These are phyloP conservation scores for Silurus aristotelis DNA, from an alignment of 2,797 vertebrate species.

Conservation along the genomic window DNA sequence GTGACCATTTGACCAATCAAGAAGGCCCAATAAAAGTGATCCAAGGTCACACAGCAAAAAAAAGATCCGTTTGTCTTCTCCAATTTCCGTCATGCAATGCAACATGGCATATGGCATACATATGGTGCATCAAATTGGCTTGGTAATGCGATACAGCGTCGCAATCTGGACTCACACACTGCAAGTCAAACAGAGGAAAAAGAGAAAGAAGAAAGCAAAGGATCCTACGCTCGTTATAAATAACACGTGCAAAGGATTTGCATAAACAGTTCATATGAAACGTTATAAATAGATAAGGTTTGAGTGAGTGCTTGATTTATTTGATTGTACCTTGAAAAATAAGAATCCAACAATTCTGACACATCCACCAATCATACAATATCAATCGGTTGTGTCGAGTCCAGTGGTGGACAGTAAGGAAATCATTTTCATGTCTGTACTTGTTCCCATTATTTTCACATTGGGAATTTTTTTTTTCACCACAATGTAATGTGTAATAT, in stretches of 20 bases:
- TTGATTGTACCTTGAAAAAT: not conserved
- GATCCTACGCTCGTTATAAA: not conserved
- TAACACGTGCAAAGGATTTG: not conserved
- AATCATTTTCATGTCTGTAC: too few relatives aligned
- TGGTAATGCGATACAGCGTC: not conserved
- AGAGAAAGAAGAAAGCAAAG: not conserved
- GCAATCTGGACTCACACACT: slow-evolving; percentile 9
- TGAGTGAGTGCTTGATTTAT: not conserved
- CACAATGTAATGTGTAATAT: too few relatives aligned
- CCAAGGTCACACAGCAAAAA: not conserved
- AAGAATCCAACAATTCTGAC: not conserved
- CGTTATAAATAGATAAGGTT: not conserved
- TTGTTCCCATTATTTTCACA: too few relatives aligned
- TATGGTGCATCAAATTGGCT: slow-evolving; percentile 18
- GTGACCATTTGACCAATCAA: not conserved
- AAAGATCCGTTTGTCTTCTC: slow-evolving; percentile 7
- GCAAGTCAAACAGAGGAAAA: not conserved
- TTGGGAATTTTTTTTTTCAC: too few relatives aligned
- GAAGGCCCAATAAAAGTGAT: not conserved
- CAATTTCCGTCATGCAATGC: not conserved
- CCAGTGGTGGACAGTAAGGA: not conserved
- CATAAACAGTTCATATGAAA: not conserved
- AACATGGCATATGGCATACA: slow-evolving; percentile 13
- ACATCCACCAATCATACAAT: not conserved
- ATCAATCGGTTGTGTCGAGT: not conserved